Evolutionary conservation across 2,888 invertebrate species (phyloP), one percentile per base, ranked within the genome.

Genomic region (Drosophila barbarae): DNA sequence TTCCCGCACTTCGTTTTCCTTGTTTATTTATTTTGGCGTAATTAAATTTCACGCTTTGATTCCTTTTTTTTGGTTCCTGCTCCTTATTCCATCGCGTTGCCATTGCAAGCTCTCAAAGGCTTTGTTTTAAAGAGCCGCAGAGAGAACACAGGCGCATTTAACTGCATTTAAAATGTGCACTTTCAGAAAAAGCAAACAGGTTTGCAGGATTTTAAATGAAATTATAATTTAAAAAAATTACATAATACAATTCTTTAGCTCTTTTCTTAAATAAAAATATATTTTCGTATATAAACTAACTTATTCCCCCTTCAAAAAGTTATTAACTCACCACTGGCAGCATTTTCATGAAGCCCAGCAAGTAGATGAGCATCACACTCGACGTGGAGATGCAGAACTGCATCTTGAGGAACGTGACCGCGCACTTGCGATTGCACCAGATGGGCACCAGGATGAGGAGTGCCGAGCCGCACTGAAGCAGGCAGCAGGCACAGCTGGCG

Each of bases 301-400:
- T 41, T 10, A 9, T 26, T 2, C 2, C 5, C 4, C 2, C 8
- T 9, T 2, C 5, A 5, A n/a, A 42, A 9, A 5, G 5, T 30
- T 28, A 8, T 13, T 18, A 15, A 30, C 90, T 90, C 86, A 91
- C 91, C 87, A 89, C 85, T 28, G 91, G 89, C 52, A 91, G 85
- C 81, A 90, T 90, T 72, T 90, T 90, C 41, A 90, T 86, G 51
- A 91, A 89, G 30, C 91, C 91, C 60, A 91, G 84, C 52, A 90
- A 81, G 78, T 91, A 91, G 54, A 91, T 92, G 6, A 93, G 91
- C 92, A 94, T 95, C 50, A 93, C 92, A 83, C 94, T 93, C 38
- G 93, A 92, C 58, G 94, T 90, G 13, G 94, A 92, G 2, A 92
- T 90, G 78, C 93, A 93, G 84, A 93, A 93, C 85, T 94, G 94